Conservation (phyloP, 1,140 invertebrate species). For the Gryon sp. region DNA sequence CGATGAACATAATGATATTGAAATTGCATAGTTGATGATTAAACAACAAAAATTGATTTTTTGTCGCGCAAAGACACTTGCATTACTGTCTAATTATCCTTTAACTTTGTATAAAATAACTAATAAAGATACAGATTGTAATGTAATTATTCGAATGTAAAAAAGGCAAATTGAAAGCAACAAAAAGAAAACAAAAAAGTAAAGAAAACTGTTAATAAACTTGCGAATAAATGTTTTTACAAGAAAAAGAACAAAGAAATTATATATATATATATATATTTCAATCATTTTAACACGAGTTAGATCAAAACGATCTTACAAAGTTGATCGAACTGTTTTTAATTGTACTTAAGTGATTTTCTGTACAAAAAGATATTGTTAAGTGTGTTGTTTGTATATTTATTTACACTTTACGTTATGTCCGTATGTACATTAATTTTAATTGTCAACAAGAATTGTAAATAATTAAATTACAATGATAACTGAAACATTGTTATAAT, state of each 20-base stretch:
- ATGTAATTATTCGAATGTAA: slow-evolving; percentile 74
- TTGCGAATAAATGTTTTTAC: slow-evolving; percentile 75
- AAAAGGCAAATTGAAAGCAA: no score
- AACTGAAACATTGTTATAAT: no score
- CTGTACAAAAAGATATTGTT: slow-evolving; percentile 30
- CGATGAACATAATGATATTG: no score
- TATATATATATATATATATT: no score
- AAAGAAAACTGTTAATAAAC: slow-evolving; percentile 77
- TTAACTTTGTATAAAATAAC: slow-evolving; percentile 75
- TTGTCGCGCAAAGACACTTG: slow-evolving; percentile 29
- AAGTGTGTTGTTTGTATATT: slow-evolving; percentile 11
- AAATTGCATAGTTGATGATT: not conserved
- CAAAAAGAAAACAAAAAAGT: no score
- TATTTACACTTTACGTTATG: slow-evolving; percentile 17
- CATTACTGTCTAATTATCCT: slow-evolving; percentile 65
- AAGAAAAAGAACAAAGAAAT: no score
- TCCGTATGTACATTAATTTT: slow-evolving; percentile 18
- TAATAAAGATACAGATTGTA: slow-evolving; percentile 68
- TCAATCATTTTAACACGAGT: slow-evolving; percentile 27
- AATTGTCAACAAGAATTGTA: slow-evolving; percentile 9
- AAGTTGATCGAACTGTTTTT: not conserved
- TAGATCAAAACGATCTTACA: no score
- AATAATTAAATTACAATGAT: no score
- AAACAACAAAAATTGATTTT: not conserved
- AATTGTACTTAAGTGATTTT: slow-evolving; percentile 25